phyloP scores from a whole-genome alignment of 2,797 vertebrate species.

The Danio tinwini region DNA sequence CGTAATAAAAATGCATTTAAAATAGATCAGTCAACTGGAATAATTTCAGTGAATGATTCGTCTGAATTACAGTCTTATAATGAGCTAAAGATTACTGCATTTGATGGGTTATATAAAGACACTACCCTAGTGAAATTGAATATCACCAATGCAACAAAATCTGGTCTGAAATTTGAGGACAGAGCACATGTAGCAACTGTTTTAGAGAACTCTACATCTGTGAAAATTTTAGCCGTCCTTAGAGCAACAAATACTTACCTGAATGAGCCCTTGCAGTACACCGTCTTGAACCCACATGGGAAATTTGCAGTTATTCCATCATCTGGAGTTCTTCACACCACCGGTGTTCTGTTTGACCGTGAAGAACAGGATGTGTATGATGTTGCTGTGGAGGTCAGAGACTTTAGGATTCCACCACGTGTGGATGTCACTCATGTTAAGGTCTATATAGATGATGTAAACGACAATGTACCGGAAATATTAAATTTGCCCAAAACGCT shows the following conservation, averaged over 20 bases:
- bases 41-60: constrained; percentile 81
- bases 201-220: constrained; percentile 80
- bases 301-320: constrained; percentile 83
- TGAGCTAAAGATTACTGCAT: constrained; percentile 83
- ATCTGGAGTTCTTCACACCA: constrained; percentile 90
- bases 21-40: constrained; percentile 82
- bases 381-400: constrained; percentile 86
- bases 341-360: constrained; percentile 86
- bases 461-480: constrained; percentile 91
- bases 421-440: constrained; percentile 85
- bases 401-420: constrained; percentile 82
- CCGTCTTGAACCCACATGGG: constrained; percentile 84
- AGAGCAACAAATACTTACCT: constrained; percentile 81
- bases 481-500: constrained; percentile 89
- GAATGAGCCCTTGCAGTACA: constrained; percentile 89
- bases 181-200: constrained; percentile 77
- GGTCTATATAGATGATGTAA: constrained; percentile 89
- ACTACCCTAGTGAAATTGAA: constrained; percentile 82
- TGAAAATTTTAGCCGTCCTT: constrained; percentile 80
- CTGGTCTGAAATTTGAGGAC: constrained; percentile 82
- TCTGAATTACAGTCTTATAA: constrained; percentile 73
- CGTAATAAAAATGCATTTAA: constrained; percentile 81
- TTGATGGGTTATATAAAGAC: constrained; percentile 87
- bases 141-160: constrained; percentile 74
- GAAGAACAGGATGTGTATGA: constrained; percentile 84